These are phyloP conservation scores for Ophioderma brevispina DNA, from an alignment of 35 echinoderm and acorn worm genomes.

Conservation along the genomic window DNA sequence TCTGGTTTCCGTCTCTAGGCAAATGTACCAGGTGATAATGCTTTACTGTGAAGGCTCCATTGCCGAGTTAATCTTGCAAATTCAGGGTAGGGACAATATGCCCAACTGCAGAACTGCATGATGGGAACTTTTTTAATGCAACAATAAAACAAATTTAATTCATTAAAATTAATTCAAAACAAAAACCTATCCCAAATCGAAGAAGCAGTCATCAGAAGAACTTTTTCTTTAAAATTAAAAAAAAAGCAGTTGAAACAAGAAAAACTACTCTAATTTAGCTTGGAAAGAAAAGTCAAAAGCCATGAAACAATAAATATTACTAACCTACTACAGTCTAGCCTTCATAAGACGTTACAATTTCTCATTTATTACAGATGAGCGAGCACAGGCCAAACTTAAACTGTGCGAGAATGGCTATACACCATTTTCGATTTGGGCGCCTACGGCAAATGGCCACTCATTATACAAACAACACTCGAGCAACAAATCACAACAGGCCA, in stretches of 20 bases:
- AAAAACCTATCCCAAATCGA: neutral
- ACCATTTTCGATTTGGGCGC: neutral
- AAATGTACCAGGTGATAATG: neutral
- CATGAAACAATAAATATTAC: too few species aligned
- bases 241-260: neutral
- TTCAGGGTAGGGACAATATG: neutral
- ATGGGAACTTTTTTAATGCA: neutral
- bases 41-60: neutral
- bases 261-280: too few species aligned
- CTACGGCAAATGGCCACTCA: neutral
- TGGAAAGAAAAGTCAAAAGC: too few species aligned
- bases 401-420: neutral
- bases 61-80: neutral
- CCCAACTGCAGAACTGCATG: neutral
- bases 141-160: too few species aligned
- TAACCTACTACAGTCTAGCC: neutral
- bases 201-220: neutral
- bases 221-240: neutral
- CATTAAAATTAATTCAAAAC: too few species aligned
- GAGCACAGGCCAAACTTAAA: neutral
- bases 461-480: neutral
- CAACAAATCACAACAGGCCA: neutral
- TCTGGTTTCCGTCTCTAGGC: neutral
- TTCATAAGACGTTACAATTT: neutral
- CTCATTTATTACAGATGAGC: neutral